A percentile compares a stretch with the other conserved stretches of the same genome.
These are phyloP conservation scores for Etheostoma perlongum DNA, from an alignment of 2,797 vertebrate species.

Conservation along the genomic window DNA sequence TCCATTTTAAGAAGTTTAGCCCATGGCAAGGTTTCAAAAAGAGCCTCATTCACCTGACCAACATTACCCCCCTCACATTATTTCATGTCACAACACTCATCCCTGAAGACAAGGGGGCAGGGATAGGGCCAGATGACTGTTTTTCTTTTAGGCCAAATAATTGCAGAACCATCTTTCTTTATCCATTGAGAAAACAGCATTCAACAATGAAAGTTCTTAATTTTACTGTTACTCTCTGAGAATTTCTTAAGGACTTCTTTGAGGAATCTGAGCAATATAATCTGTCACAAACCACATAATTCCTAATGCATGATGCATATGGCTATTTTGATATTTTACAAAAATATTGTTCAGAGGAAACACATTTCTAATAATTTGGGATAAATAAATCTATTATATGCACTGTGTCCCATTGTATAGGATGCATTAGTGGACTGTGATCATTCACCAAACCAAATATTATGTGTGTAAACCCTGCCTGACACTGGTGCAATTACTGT, in stretches of 20 bases:
- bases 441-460: slow-evolving; percentile 23
- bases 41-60: slow-evolving; percentile 57
- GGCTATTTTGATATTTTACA: slow-evolving; percentile 68
- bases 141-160: slow-evolving; percentile 30
- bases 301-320: slow-evolving; percentile 70
- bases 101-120: slow-evolving; percentile 28
- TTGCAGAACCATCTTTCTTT: slow-evolving; percentile 45
- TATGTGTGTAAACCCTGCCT: slow-evolving; percentile 30
- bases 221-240: slow-evolving; percentile 63
- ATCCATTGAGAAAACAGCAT: slow-evolving; percentile 3
- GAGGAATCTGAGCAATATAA: slow-evolving; percentile 56
- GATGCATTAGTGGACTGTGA: slow-evolving; percentile 9
- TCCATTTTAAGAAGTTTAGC: slow-evolving; percentile 72
- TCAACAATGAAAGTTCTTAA: slow-evolving; percentile 43
- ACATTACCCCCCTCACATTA: slow-evolving; percentile 35
- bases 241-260: slow-evolving; percentile 62
- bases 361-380: slow-evolving; percentile 66
- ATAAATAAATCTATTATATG: slow-evolving; percentile 19
- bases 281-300: slow-evolving; percentile 64
- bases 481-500: slow-evolving; percentile 38
- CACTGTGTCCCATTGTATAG: background rate
- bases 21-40: slow-evolving; percentile 68
- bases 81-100: slow-evolving; percentile 56
- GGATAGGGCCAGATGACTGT: slow-evolving; percentile 26
- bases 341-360: slow-evolving; percentile 72